phyloP scores from a whole-genome alignment of 2,888 invertebrate species.

The Laothoe populi region DNA sequence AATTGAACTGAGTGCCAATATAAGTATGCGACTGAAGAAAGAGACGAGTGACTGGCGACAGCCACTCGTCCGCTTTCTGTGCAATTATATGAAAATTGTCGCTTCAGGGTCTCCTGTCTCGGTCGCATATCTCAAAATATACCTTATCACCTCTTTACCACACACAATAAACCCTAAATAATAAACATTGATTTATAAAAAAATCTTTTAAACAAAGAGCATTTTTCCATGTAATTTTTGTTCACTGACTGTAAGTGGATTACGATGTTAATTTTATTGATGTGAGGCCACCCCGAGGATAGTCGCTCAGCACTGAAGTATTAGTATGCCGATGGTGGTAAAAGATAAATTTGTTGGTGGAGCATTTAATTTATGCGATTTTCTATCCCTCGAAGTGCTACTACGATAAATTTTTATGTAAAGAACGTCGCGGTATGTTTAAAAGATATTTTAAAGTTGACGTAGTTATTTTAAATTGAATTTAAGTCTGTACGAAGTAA shows the following conservation, averaged over 20 bases:
- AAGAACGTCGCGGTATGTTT: constrained; percentile 20
- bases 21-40: too few relatives aligned
- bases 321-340: constrained; percentile 81
- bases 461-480: constrained; percentile 16
- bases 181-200: not conserved
- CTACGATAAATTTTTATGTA: constrained; percentile 46
- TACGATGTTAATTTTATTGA: constrained; percentile 84
- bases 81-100: too few relatives aligned
- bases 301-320: constrained; percentile 56
- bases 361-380: constrained; percentile 80
- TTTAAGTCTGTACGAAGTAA: not conserved
- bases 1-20: too few relatives aligned
- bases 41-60: too few relatives aligned
- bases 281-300: constrained; percentile 70
- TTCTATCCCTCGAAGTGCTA: constrained; percentile 55
- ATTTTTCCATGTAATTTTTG: constrained; percentile 73
- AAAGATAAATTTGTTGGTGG: constrained; percentile 81
- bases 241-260: constrained; percentile 74
- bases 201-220: constrained; percentile 41
- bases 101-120: too few relatives aligned
- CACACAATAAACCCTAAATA: too few relatives aligned
- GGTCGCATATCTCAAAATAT: too few relatives aligned
- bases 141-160: too few relatives aligned
- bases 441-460: constrained; percentile 31
- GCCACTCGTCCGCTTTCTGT: too few relatives aligned